Conservation (phyloP, 1,140 invertebrate genomes). For the Drosophila jambulina region DNA sequence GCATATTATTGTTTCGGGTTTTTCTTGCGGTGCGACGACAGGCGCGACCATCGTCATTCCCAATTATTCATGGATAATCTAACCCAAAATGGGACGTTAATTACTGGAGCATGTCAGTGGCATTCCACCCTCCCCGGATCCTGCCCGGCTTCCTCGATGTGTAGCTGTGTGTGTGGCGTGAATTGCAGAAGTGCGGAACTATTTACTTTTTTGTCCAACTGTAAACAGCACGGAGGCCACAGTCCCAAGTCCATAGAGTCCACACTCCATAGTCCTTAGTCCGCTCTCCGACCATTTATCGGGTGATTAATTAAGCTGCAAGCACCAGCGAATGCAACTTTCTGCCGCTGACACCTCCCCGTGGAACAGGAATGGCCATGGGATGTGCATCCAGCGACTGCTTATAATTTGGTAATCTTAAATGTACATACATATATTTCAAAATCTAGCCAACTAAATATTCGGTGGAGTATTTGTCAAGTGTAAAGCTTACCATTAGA, state of each 20-base stretch:
- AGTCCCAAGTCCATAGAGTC: not conserved
- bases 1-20: not conserved
- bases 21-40: slow-evolving; percentile 21
- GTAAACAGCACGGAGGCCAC: slow-evolving; percentile 27
- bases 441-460: not conserved
- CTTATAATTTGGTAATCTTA: not conserved
- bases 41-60: slow-evolving; percentile 54
- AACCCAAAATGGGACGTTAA: slow-evolving; percentile 85
- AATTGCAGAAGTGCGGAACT: slow-evolving; percentile 44
- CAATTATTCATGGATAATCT: slow-evolving; percentile 85
- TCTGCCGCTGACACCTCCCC: slow-evolving; percentile 53
- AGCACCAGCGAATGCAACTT: slow-evolving; percentile 34
- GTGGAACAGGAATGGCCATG: not conserved
- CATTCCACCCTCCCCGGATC: slow-evolving; percentile 20
- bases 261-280: slow-evolving; percentile 1
- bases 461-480: too few relatives aligned
- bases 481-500: too few relatives aligned
- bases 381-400: not conserved
- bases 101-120: slow-evolving; percentile 79
- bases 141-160: not conserved
- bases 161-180: slow-evolving; percentile 39
- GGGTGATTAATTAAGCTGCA: slow-evolving; percentile 71
- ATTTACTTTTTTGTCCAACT: slow-evolving; percentile 47
- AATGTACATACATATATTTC: not conserved
- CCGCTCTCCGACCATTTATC: slow-evolving; percentile 39